These are phyloP conservation scores for Sinocyclocheilus anshuiensis DNA, from an alignment of 2,113 vertebrate genomes.

Conservation along the genomic window DNA sequence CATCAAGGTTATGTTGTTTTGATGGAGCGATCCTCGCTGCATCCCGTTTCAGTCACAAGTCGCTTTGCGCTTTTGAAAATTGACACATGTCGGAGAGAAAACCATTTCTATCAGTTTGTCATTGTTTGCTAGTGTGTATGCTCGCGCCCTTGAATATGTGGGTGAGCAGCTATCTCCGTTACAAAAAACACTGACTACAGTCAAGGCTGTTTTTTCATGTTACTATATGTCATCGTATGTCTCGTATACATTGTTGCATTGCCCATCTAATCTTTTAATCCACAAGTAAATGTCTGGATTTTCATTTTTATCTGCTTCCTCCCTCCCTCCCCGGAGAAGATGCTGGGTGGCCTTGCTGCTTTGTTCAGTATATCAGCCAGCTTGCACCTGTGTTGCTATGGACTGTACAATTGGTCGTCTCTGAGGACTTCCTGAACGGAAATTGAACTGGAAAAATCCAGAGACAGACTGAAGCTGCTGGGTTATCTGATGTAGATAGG, in stretches of 20 bases:
- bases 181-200: conserved; percentile 3
- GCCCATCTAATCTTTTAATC: conserved; percentile 66
- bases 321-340: conserved; percentile 42
- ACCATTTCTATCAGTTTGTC: conserved; percentile 20
- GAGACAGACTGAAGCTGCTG: conserved; percentile 35
- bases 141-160: not conserved
- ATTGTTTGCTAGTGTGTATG: not conserved
- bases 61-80: not conserved
- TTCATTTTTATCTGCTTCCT: conserved; percentile 67
- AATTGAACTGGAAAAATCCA: conserved; percentile 46
- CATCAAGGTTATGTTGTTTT: conserved; percentile 41
- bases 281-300: conserved; percentile 65
- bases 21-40: conserved; percentile 11
- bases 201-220: conserved; percentile 46
- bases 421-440: conserved; percentile 46
- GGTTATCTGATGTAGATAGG: conserved; percentile 58
- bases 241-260: conserved; percentile 57
- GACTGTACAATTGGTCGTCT: conserved; percentile 40
- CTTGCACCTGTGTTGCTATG: conserved; percentile 46
- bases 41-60: not conserved
- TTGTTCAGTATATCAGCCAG: conserved; percentile 36
- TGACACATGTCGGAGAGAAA: conserved; percentile 8
- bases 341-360: conserved; percentile 27
- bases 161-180: not conserved
- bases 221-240: conserved; percentile 47